Base-by-base conservation (phyloP, 1,140 invertebrate genomes). In the Stegodyphus mimosarum region DNA sequence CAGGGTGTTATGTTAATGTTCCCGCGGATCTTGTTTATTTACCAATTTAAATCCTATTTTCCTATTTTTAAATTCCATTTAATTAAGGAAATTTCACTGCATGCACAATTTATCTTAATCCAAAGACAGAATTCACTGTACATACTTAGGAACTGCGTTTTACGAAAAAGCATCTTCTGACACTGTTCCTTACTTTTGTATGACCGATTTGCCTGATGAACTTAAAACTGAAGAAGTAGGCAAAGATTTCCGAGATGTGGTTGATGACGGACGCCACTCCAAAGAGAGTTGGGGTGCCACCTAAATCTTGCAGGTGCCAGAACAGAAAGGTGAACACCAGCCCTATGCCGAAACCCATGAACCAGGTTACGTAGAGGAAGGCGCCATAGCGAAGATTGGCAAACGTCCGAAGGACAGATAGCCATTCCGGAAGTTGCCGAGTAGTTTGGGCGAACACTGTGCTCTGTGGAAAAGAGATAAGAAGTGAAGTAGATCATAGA, bases 311-410 rank as follows among this genome's bases (percentile, higher is more conserved):
- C 55, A 99, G 92, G 92, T 99, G 98, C 98, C 98, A 99, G 91
- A 99, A 99, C 48, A 99, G 94, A 91, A 99, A 99, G 2, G 98
- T 98, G 91, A 99, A 99, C 84, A 99, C 98, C 87, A 99, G 92
- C 1, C 98, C 98, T 88, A 99, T 98, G n/a, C 98, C 98, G 89
- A 99, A 98, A 71, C 98, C 98, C 97, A 99, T 98, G 91, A 97
- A 98, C 96, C 98, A 99, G 18, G 97, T 95, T 0, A 99, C 96
- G 89, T 99, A 96, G 9, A 99, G 93, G 89, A 99, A 99, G 0
- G 97, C 96, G 5, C 95, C 94, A 84, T 96, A 97, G 89, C 97
- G 97, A 15, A 97, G 89, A 90, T 97, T 96, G 87, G 95, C 95
- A 90, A 98, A 97, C 89, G 98, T 95, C 85, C 95, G 94, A 80